Base-by-base conservation (phyloP, 2,113 vertebrate species). In the Steatornis caripensis region DNA sequence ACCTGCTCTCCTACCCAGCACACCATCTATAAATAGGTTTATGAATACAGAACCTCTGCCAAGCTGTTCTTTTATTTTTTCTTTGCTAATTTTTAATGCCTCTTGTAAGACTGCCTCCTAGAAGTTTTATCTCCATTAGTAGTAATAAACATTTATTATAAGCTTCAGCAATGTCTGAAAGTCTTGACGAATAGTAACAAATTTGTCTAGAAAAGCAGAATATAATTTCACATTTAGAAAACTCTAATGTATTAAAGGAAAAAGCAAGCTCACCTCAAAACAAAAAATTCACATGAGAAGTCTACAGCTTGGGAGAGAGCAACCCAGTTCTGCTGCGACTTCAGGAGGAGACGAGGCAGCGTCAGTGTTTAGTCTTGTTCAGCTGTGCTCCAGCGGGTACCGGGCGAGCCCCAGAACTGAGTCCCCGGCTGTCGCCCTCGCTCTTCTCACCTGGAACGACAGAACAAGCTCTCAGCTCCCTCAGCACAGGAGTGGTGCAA, bases 81-180 rank as follows among this genome's bases (percentile, higher is more conserved):
- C 21, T 65, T 58, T 74, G 61, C 82, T 90, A 74, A 89, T 95
- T 96, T 92, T 87, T 93, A 96, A 95, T 91, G 66, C 58, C 54
- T 94, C 66, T 92, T 92, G 70, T 70, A 91, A 95, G 89, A 94
- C 19, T 68, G 43, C 58, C 41, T 94, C 70, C 77, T 94, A 51
- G 41, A 96, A 91, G 65, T 94, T 95, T 95, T 94, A 87, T 94
- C 93, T 91, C 85, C 87, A 95, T 94, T 95, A 95, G 66, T n/a
- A 91, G 36, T 57, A 96, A 96, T 91, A 89, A 89, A 91, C 84
- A 68, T 88, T 79, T 92, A 87, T 83, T 90, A 86, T 70, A 93
- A 54, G 57, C 66, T 87, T 22, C 89, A 94, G 66, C 68, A 94
- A 43, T 0, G 0, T 70, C 77, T 91, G 58, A 79, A 82, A 76